These are phyloP conservation scores for Petaurus breviceps DNA, from an alignment of 2,113 vertebrate genomes.

Conservation along the genomic window DNA sequence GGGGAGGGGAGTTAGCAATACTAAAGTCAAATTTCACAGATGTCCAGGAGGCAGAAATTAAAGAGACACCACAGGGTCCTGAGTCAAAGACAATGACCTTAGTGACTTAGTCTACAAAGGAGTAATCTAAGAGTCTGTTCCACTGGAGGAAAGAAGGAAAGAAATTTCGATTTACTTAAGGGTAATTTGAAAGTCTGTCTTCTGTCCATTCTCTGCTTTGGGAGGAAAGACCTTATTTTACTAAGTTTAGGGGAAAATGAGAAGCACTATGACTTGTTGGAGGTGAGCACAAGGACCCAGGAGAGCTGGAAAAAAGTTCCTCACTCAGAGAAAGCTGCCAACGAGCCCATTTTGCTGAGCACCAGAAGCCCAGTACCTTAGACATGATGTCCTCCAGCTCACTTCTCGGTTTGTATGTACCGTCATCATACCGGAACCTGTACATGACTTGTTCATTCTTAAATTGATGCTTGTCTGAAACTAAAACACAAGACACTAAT, in stretches of 20 bases:
- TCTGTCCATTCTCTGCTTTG: neutral
- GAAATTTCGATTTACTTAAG: neutral
- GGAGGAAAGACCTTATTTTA: neutral
- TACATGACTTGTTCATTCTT: conserved; percentile 99
- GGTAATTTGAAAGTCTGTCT: neutral
- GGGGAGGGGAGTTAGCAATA: neutral
- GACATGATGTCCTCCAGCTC: conserved; percentile 99
- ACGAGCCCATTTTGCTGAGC: too few species aligned
- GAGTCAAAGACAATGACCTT: neutral
- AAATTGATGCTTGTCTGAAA: conserved; percentile 99
- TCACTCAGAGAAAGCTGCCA: neutral
- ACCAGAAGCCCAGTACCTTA: conserved; percentile 88
- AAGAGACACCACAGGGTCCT: neutral
- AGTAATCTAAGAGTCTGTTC: neutral
- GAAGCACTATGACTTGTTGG: neutral
- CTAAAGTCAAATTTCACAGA: neutral
- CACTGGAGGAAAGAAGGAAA: neutral
- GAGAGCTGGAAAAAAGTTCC: neutral
- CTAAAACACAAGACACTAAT: conserved; percentile 75
- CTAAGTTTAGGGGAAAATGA: neutral
- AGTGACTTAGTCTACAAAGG: neutral
- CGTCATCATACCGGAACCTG: conserved; percentile 97
- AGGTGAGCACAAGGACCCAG: neutral
- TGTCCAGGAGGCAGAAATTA: neutral
- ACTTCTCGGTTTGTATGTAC: conserved; percentile 97